Percentiles rank a stretch among this genome's conserved stretches.
phyloP scores from a whole-genome alignment of 2,888 invertebrate genomes.

The Tetragnatha montana region DNA sequence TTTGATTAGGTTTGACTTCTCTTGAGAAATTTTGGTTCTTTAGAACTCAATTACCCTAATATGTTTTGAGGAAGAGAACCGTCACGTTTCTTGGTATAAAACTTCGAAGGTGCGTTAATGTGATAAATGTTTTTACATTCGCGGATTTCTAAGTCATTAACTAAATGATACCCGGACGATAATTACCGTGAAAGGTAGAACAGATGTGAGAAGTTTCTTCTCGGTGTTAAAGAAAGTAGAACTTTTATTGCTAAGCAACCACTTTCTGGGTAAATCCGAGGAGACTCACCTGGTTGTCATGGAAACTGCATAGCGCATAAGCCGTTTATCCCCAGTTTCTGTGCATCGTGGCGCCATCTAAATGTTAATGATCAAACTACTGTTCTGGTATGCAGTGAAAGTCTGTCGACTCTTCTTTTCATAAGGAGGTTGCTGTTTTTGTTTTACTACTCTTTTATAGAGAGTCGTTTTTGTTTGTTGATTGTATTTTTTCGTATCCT shows the following conservation, averaged over 20 bases:
- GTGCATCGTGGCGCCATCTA: conserved; percentile 20
- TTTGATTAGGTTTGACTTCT: not conserved
- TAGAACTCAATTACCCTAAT: not conserved
- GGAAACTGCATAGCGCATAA: not conserved
- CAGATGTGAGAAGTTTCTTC: not conserved
- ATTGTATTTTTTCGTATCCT: too few relatives aligned
- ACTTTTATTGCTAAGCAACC: conserved; percentile 27
- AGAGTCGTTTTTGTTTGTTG: too few relatives aligned
- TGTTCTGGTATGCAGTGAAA: too few relatives aligned
- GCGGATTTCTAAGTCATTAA: not conserved
- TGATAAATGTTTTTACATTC: not conserved
- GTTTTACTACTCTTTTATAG: too few relatives aligned
- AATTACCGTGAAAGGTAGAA: conserved; percentile 3
- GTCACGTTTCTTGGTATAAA: not conserved
- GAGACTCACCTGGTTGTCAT: conserved; percentile 2
- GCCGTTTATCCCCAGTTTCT: not conserved
- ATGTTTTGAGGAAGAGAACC: not conserved
- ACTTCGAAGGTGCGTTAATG: not conserved
- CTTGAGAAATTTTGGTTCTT: not conserved
- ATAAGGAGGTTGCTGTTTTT: too few relatives aligned
- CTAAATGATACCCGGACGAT: conserved; percentile 2
- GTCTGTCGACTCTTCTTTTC: too few relatives aligned
- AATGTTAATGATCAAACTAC: not conserved
- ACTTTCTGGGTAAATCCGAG: not conserved
- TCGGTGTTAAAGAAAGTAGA: not conserved